Evolutionary conservation across 2,113 vertebrate species (phyloP).

Genomic region (Triplophysa dalaica): DNA sequence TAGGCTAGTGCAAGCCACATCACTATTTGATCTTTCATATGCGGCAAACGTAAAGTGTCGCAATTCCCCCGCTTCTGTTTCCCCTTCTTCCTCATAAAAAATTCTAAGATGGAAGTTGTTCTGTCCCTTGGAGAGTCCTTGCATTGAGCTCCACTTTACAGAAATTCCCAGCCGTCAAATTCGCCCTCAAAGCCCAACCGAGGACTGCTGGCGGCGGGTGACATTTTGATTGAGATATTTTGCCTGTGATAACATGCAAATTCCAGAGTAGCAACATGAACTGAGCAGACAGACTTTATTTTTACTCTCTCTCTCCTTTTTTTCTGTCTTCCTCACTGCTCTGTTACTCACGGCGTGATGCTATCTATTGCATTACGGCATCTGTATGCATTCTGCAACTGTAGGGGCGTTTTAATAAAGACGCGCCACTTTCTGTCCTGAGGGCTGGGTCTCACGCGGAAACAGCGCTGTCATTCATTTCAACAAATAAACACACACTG

Average conservation of each 20-base stretch:
- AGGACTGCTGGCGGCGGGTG: constrained; percentile 57
- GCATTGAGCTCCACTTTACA: constrained; percentile 50
- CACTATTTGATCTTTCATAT: constrained; percentile 3
- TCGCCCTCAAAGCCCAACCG: constrained; percentile 55
- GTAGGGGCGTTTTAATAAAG: constrained; percentile 64
- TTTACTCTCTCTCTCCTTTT: constrained; percentile 46
- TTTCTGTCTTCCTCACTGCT: constrained; percentile 57
- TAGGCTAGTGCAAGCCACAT: no score
- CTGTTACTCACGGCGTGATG: constrained; percentile 60
- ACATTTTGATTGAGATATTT: constrained; percentile 71
- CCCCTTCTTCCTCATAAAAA: constrained; percentile 12
- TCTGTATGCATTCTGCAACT: constrained; percentile 64
- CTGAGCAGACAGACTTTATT: constrained; percentile 52
- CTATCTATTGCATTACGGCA: constrained; percentile 68
- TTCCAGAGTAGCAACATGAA: constrained; percentile 59
- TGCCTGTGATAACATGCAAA: constrained; percentile 70
- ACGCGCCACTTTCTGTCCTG: constrained; percentile 65
- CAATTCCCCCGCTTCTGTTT: constrained; percentile 21
- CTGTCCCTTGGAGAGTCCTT: constrained; percentile 46
- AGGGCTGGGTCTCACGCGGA: constrained; percentile 44
- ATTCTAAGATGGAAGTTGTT: constrained; percentile 42
- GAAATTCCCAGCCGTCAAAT: constrained; percentile 52
- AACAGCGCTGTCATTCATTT: constrained; percentile 42
- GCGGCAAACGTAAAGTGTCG: not conserved
- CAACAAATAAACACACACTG: constrained; percentile 35